Evolutionary conservation across 2,888 invertebrate genomes (phyloP).

Genomic region (Gymnosoma rotundatum): DNA sequence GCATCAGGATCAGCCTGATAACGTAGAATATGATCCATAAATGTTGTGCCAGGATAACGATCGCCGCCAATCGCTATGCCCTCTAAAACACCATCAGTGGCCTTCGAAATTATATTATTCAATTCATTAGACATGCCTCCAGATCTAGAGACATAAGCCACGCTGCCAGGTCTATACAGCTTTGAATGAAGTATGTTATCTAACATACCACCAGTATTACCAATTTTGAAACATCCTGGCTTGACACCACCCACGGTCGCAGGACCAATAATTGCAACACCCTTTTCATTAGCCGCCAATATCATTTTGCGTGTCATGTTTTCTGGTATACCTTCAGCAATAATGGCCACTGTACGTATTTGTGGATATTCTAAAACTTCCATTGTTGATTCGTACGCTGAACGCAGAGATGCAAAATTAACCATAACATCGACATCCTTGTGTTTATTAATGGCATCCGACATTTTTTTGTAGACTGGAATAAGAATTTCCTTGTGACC

Average conservation of each 20-base stretch:
- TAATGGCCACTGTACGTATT: constrained; percentile 97
- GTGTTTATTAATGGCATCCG: constrained; percentile 97
- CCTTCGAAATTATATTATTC: constrained; percentile 98
- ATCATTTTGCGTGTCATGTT: constrained; percentile 98
- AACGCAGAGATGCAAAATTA: constrained; percentile 98
- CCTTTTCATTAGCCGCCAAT: constrained; percentile 90
- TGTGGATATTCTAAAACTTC: constrained; percentile 97
- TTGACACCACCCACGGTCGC: constrained; percentile 99
- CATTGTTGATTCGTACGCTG: constrained; percentile 97
- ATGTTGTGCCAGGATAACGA: constrained; percentile 98
- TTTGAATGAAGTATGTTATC: constrained; percentile 99
- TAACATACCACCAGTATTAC: constrained; percentile 99
- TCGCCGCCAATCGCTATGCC: constrained; percentile 99
- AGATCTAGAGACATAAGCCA: constrained; percentile 98
- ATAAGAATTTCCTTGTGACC: constrained; percentile 98
- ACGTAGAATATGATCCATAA: constrained; percentile 97
- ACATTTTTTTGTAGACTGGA: constrained; percentile 98
- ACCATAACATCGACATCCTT: constrained; percentile 97
- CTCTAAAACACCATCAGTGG: constrained; percentile 98
- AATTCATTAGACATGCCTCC: constrained; percentile 99
- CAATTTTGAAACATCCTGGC: constrained; percentile 99
- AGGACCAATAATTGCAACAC: constrained; percentile 94
- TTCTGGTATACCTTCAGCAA: constrained; percentile 99
- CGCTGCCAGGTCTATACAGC: constrained; percentile 97
- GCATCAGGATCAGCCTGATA: constrained; percentile 91